These are phyloP conservation scores for Muntiacus reevesi DNA, from an alignment of 2,113 vertebrate species.

Conservation along the genomic window DNA sequence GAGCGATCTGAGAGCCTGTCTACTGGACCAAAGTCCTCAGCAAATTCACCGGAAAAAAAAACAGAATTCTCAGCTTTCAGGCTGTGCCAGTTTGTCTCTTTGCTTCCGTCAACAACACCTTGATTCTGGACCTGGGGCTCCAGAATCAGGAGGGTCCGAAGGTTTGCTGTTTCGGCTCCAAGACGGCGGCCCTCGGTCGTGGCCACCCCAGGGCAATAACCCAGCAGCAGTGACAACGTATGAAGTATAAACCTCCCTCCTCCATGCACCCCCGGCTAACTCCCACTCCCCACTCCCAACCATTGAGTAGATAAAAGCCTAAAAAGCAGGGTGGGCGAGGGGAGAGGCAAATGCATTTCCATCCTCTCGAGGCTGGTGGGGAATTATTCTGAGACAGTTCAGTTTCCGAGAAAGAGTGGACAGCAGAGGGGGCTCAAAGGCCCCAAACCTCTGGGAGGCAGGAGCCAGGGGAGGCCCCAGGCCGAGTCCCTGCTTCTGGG, in stretches of 20 bases:
- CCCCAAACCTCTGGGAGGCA: neutral
- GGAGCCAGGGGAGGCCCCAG: neutral
- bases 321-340: neutral
- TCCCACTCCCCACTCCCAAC: neutral
- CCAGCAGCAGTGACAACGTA: neutral
- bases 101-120: neutral
- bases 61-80: neutral
- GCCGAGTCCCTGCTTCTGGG: neutral
- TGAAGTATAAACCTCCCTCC: neutral
- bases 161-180: neutral
- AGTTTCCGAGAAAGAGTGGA: neutral
- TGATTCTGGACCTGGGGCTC: neutral
- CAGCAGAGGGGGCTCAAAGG: neutral
- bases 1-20: neutral
- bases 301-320: neutral
- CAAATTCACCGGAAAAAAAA: neutral
- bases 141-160: neutral
- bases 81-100: neutral
- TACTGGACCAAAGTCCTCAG: neutral
- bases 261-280: neutral
- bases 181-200: rapidly evolving
- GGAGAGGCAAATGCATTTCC: neutral
- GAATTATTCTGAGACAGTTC: neutral
- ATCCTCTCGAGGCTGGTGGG: neutral
- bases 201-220: neutral